Percentiles rank a stretch among this genome's conserved stretches.
phyloP scores from a whole-genome alignment of 2,888 invertebrate species.

The Eumerus sabulonum region DNA sequence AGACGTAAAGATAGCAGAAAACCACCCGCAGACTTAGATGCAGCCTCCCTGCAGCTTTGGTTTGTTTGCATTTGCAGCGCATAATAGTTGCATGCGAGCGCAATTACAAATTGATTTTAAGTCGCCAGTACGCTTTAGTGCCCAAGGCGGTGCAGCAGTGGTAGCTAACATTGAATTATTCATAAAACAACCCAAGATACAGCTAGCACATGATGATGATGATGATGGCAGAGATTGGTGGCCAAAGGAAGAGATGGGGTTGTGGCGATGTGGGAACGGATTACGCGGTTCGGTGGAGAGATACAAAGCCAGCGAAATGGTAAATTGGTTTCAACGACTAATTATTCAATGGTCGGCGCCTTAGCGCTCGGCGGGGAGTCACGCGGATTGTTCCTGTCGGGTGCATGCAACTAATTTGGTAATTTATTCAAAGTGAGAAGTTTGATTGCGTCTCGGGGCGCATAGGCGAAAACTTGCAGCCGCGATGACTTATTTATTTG shows the following conservation, averaged over 20 bases:
- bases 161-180: slow-evolving; percentile 53
- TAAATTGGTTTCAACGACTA: slow-evolving; percentile 67
- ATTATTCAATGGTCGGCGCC: slow-evolving; percentile 60
- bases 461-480: slow-evolving; percentile 14
- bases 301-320: slow-evolving; percentile 58
- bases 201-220: not conserved
- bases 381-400: not conserved
- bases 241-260: not conserved
- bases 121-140: slow-evolving; percentile 35
- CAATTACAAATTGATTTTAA: slow-evolving; percentile 67
- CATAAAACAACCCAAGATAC: slow-evolving; percentile 13
- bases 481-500: slow-evolving; percentile 36
- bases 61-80: slow-evolving; percentile 26
- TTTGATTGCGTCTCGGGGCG: slow-evolving; percentile 30
- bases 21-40: too few species aligned
- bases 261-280: slow-evolving; percentile 17
- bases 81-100: slow-evolving; percentile 26
- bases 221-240: slow-evolving; percentile 11
- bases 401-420: slow-evolving; percentile 48
- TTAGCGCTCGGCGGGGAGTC: not conserved
- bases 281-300: slow-evolving; percentile 50
- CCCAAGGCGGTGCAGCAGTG: slow-evolving; percentile 28
- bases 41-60: slow-evolving; percentile 20
- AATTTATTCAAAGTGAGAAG: slow-evolving; percentile 67
- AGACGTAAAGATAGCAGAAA: too few species aligned